A percentile compares a stretch with the other conserved stretches of the same genome.
These are phyloP conservation scores for Eclectus roratus DNA, from an alignment of 2,113 vertebrate species.

Conservation along the genomic window DNA sequence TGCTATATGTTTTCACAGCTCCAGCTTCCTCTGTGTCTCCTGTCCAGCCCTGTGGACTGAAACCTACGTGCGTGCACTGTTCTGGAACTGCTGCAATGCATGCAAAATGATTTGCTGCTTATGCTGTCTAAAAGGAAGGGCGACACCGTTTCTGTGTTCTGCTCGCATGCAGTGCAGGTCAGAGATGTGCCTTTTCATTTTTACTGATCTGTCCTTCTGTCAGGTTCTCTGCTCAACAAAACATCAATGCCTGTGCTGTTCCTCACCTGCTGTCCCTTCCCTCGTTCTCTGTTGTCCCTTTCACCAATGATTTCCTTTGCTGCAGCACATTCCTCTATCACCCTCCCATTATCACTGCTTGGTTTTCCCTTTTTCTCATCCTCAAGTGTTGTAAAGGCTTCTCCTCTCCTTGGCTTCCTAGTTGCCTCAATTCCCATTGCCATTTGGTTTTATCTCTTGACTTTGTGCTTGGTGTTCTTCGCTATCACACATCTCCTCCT, in stretches of 20 bases:
- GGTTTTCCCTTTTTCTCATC: neutral
- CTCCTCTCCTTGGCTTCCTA: neutral
- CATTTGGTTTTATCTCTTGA: neutral
- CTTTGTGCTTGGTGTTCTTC: neutral
- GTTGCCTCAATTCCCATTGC: neutral
- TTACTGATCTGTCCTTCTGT: neutral
- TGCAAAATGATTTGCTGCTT: neutral
- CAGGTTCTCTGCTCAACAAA: neutral
- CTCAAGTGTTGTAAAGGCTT: neutral
- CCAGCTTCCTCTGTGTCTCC: neutral
- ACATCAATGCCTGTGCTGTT: neutral
- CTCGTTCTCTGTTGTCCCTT: neutral
- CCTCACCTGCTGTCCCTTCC: neutral
- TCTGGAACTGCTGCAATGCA: neutral
- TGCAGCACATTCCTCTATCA: neutral
- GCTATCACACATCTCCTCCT: neutral
- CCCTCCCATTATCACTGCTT: neutral
- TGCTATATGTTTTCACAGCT: neutral
- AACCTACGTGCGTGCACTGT: fast-evolving
- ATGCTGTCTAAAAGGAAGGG: neutral
- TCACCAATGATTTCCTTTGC: neutral
- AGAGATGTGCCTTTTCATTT: neutral
- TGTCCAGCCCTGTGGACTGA: neutral
- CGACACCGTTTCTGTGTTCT: neutral
- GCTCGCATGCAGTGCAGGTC: neutral